A percentile compares a stretch with the other conserved stretches of the same genome.
Conservation (phyloP, 2,888 invertebrate species). For the Patella depressa region DNA sequence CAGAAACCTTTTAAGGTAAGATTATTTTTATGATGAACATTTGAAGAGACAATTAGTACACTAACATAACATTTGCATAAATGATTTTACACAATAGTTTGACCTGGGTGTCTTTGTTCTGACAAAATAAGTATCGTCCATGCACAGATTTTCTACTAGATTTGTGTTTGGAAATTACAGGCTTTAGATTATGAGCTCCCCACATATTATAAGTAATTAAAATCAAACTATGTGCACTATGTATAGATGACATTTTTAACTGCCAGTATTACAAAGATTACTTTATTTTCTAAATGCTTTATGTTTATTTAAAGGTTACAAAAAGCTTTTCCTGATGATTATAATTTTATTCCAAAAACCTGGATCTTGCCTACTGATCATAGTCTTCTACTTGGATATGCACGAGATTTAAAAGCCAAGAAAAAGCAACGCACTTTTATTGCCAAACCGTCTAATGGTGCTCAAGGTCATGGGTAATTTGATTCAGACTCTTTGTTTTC, state of each 20-base stretch:
- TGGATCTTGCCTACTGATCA: constrained; percentile 71
- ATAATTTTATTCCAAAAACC: constrained; percentile 68
- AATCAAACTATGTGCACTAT: too few relatives aligned
- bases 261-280: not conserved
- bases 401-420: constrained; percentile 65
- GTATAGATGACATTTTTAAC: too few relatives aligned
- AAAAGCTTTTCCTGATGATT: constrained; percentile 68
- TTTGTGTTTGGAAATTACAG: too few relatives aligned
- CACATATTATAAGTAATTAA: too few relatives aligned
- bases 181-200: too few relatives aligned
- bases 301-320: constrained; percentile 59
- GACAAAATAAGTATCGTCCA: too few relatives aligned
- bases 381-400: constrained; percentile 62
- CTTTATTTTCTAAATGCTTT: not conserved
- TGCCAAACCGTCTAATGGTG: constrained; percentile 70
- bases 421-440: constrained; percentile 69
- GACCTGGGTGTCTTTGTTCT: too few relatives aligned
- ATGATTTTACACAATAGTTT: too few relatives aligned
- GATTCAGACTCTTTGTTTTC: not conserved
- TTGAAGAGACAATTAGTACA: too few relatives aligned
- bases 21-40: not conserved
- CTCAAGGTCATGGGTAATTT: constrained; percentile 71
- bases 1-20: constrained; percentile 69
- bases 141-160: too few relatives aligned
- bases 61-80: too few relatives aligned